Percentiles rank a stretch among this genome's conserved stretches.
Evolutionary conservation across 2,888 invertebrate genomes (phyloP).

Genomic region (Pandemis corylana): DNA sequence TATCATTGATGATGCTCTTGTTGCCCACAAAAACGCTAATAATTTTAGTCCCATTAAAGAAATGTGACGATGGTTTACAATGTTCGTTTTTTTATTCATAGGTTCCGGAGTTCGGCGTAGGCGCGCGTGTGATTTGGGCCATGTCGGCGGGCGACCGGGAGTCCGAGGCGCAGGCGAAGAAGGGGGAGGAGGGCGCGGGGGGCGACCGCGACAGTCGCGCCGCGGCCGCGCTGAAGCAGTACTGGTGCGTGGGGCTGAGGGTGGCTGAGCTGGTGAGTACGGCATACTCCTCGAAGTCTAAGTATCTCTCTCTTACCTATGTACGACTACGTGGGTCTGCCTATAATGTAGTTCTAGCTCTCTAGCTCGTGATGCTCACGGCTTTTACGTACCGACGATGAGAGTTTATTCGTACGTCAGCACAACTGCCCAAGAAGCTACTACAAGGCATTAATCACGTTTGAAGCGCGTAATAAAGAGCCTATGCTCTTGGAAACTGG

Average conservation of each 20-base stretch:
- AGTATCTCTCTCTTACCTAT: too few relatives aligned
- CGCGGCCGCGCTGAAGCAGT: conserved; percentile 72
- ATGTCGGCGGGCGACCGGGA: conserved; percentile 88
- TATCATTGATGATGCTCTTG: too few relatives aligned
- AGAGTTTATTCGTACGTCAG: background rate
- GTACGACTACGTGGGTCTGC: too few relatives aligned
- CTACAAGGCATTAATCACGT: too few relatives aligned
- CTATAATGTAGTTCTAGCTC: too few relatives aligned
- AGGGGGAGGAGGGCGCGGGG: conserved; percentile 74
- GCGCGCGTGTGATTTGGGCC: conserved; percentile 82
- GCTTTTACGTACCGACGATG: too few relatives aligned
- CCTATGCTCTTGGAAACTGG: too few relatives aligned
- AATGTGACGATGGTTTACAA: background rate
- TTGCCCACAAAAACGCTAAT: too few relatives aligned
- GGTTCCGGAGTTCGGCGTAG: conserved; percentile 81
- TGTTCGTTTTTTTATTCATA: conserved; percentile 53
- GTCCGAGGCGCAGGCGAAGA: conserved; percentile 83
- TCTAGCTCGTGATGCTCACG: too few relatives aligned
- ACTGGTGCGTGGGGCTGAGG: conserved; percentile 86
- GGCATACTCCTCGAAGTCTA: too few relatives aligned
- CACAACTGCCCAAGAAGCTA: background rate
- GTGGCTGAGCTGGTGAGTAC: conserved; percentile 86
- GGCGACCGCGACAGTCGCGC: conserved; percentile 71
- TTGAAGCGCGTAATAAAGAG: too few relatives aligned
- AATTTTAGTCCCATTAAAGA: too few relatives aligned